Base-by-base conservation (phyloP, 2,797 vertebrate species). In the Lagorchestes hirsutus region DNA sequence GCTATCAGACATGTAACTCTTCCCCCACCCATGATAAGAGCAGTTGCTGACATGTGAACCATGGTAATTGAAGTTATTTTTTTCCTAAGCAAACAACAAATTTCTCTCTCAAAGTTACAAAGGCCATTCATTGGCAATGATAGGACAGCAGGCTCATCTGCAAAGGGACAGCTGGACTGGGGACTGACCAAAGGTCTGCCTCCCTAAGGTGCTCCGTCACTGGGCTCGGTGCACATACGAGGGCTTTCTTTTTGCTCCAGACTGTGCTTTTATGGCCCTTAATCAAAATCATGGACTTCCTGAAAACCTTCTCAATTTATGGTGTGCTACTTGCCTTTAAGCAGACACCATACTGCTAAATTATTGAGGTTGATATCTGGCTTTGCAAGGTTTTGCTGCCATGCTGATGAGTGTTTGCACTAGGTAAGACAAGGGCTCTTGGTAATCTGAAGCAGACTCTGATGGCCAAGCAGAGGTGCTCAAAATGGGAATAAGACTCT, bases 51-150 rank as follows among this genome's bases (percentile, higher is more conserved):
- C 91, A 97, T 24, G 29, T 0, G 3, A 96, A 92, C 92, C 62
- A 95, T 1, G 54, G 96, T 97, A 95, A 97, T 0, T 29, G 0
- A 96, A 96, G 96, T 87, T 97, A 67, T 0, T 24, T 92, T 92
- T 92, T 91, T 82, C 52, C 57, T 92, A 96, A 94, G 92, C 90
- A 98, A 99, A 97, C 94, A 98, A 98, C 91, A 97, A 97, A 97
- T 55, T 95, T 62, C 24, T 93, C 97, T 97, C 97, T 97, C 97
- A 95, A 96, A 98, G 95, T 92, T 96, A 18, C 93, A 98, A 98
- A 95, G 97, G 95, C 97, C 96, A 92, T 96, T 98, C 46, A 96
- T 90, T 97, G 94, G 95, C 96, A 98, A 98, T 93, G 96, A 98
- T 14, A 91, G 96, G 95, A 95, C 95, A 97, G 96, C 54, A 95